phyloP scores from a whole-genome alignment of 30 jellyfish, hydroid and myxozoan genomes.

The Turritopsis rubra region DNA sequence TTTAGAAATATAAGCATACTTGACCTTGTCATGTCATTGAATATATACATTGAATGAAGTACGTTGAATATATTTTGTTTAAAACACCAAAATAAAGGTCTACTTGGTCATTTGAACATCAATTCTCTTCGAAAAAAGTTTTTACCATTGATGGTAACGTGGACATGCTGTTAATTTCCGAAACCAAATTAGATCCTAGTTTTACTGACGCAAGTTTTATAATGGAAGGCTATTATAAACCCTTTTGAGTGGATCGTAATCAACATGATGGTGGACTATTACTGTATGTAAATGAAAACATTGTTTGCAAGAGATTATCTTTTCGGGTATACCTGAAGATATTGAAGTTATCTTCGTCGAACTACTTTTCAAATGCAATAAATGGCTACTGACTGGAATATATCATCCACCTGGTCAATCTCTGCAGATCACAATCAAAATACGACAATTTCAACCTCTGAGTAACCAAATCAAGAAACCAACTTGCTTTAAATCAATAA shows the following conservation, averaged over 20 bases:
- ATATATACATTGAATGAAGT: too few relatives aligned
- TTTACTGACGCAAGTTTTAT: too few relatives aligned
- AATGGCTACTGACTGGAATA: background rate
- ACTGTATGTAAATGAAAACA: background rate
- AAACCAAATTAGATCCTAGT: too few relatives aligned
- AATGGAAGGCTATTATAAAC: too few relatives aligned
- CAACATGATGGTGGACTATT: background rate
- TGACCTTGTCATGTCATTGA: too few relatives aligned
- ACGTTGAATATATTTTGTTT: too few relatives aligned
- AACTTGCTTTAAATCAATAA: background rate
- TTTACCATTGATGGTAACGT: too few relatives aligned
- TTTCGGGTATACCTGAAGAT: background rate
- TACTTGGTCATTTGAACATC: too few relatives aligned
- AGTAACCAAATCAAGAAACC: background rate
- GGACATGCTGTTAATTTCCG: too few relatives aligned
- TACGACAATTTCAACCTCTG: background rate
- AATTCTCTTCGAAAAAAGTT: too few relatives aligned
- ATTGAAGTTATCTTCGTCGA: background rate
- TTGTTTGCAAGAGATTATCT: background rate
- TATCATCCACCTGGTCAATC: background rate
- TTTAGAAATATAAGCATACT: too few relatives aligned
- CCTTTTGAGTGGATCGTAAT: background rate
- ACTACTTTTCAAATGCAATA: background rate
- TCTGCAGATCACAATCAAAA: background rate
- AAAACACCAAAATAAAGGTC: too few relatives aligned